A percentile compares a stretch with the other conserved stretches of the same genome.
phyloP scores from a whole-genome alignment of 2,797 vertebrate species.

The Melanotaenia parkinsoni region DNA sequence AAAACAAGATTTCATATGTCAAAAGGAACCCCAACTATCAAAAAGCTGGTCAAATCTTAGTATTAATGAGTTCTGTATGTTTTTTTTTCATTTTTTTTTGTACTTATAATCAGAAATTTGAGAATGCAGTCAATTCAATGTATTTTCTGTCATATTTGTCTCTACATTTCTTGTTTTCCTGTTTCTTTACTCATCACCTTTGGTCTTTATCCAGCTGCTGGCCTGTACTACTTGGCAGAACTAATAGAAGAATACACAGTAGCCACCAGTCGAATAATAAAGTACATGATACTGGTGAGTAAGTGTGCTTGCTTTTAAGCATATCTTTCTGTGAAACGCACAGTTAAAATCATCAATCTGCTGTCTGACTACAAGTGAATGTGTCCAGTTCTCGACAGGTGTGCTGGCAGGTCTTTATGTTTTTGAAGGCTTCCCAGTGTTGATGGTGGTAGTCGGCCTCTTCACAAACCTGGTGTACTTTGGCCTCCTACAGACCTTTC shows the following conservation, averaged over 20 bases:
- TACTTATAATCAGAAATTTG: not conserved
- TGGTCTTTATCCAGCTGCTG: slow-evolving; percentile 84
- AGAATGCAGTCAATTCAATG: not conserved
- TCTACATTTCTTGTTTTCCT: not conserved
- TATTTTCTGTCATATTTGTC: not conserved
- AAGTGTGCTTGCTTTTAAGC: not conserved
- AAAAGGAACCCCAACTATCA: too few species aligned
- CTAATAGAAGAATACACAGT: slow-evolving; percentile 97
- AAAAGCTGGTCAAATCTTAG: not conserved
- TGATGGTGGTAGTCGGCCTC: slow-evolving; percentile 91
- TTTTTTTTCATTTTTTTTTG: not conserved
- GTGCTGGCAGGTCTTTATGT: slow-evolving; percentile 90
- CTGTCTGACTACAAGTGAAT: slow-evolving; percentile 9
- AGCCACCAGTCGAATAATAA: slow-evolving; percentile 94
- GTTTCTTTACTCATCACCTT: not conserved
- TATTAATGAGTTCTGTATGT: not conserved
- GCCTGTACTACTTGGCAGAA: slow-evolving; percentile 96
- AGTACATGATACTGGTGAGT: slow-evolving; percentile 98
- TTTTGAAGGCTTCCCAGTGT: slow-evolving; percentile 89
- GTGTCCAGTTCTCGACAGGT: slow-evolving; percentile 74
- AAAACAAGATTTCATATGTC: too few species aligned
- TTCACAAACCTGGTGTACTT: slow-evolving; percentile 98
- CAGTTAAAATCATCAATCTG: not conserved
- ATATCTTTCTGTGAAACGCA: not conserved
- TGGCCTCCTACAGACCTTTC: slow-evolving; percentile 93